phyloP scores from a whole-genome alignment of 2,113 vertebrate species.

The Podocnemis expansa region DNA sequence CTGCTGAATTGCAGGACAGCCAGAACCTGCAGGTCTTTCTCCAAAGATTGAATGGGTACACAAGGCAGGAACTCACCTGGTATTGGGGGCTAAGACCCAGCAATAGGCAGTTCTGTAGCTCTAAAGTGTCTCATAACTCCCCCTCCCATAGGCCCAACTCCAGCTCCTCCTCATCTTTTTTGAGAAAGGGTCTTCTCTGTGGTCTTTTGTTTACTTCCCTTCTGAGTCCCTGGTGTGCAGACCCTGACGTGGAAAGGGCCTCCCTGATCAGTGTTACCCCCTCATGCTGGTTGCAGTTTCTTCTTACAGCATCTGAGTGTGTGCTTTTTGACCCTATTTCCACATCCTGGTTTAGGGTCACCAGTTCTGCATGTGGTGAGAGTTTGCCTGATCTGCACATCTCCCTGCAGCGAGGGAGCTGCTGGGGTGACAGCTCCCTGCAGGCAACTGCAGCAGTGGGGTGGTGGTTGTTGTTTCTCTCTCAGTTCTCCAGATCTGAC shows the following conservation, averaged over 20 bases:
- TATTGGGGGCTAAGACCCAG: background rate
- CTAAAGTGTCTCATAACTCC: background rate
- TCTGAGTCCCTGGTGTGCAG: background rate
- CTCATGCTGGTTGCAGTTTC: background rate
- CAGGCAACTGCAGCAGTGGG: fast-evolving
- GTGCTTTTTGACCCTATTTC: fast-evolving
- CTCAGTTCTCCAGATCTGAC: constrained; percentile 52
- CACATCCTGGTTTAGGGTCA: no score
- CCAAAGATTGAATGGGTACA: background rate
- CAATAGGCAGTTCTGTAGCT: background rate
- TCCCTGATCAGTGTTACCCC: fast-evolving
- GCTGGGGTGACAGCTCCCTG: background rate
- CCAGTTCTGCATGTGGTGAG: fast-evolving
- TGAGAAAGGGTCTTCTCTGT: background rate
- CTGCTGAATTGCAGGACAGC: background rate
- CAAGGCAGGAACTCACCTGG: background rate
- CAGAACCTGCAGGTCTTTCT: fast-evolving
- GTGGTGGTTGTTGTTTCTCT: constrained; percentile 19
- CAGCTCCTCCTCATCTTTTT: background rate
- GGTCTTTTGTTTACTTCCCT: background rate
- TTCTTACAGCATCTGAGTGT: fast-evolving
- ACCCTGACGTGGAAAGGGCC: background rate
- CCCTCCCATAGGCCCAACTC: background rate
- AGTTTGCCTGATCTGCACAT: fast-evolving
- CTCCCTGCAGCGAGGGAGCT: background rate